These are phyloP conservation scores for Diadumene lineata DNA, from an alignment of 92 coral and sea anemone species.

Conservation along the genomic window DNA sequence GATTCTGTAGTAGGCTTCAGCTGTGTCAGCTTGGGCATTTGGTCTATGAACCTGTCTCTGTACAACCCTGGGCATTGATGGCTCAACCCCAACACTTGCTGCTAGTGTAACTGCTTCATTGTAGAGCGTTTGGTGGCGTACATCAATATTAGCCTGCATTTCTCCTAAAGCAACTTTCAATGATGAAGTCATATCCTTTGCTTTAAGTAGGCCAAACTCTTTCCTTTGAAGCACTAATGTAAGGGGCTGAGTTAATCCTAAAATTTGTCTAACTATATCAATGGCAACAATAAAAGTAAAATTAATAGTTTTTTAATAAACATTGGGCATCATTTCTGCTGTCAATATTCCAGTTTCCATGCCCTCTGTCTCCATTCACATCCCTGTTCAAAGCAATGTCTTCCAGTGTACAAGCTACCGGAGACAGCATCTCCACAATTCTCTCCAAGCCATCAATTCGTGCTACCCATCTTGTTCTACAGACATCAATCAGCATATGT, in stretches of 20 bases:
- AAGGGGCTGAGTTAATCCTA: conserved; percentile 58
- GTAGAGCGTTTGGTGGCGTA: conserved; percentile 48
- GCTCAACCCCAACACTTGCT: no score
- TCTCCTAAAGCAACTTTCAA: conserved; percentile 44
- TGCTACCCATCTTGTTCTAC: no score
- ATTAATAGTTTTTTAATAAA: conserved; percentile 50
- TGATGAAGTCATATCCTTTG: conserved; percentile 42
- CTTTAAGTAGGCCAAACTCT: conserved; percentile 71
- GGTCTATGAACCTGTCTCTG: no score
- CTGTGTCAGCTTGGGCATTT: no score
- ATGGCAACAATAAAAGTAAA: conserved; percentile 51
- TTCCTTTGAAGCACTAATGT: conserved; percentile 57
- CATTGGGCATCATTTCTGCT: conserved; percentile 55
- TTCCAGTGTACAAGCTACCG: conserved; percentile 31
- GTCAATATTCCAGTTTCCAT: conserved; percentile 41
- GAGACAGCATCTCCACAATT: conserved; percentile 35
- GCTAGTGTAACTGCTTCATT: conserved; percentile 51
- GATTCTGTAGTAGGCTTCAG: no score
- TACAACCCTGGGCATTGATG: no score
- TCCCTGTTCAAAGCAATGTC: conserved; percentile 32
- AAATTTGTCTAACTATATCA: conserved; percentile 47
- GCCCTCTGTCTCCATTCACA: conserved; percentile 31
- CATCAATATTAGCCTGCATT: conserved; percentile 52
- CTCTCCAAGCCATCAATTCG: conserved; percentile 38
- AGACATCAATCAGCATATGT: conserved; percentile 32